Evolutionary conservation across 2,113 vertebrate genomes (phyloP).

Genomic region (Pogona vitticeps): DNA sequence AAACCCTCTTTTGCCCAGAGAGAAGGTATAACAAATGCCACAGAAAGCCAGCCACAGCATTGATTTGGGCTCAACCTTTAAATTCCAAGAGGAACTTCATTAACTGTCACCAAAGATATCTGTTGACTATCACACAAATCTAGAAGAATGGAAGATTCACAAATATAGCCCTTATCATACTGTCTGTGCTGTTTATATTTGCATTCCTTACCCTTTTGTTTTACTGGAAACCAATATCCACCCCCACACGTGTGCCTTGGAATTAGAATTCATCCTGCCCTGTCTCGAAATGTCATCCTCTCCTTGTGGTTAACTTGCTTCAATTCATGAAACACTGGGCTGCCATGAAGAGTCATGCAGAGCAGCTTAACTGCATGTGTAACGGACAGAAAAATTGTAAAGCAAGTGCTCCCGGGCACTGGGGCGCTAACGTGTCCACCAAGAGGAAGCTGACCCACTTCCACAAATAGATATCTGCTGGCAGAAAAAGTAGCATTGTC

Average conservation of each 20-base stretch:
- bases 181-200: constrained; percentile 32
- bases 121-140: background rate
- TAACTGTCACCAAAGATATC: background rate
- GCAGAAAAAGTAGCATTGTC: constrained; percentile 78
- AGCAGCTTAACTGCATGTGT: constrained; percentile 37
- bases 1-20: background rate
- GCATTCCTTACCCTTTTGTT: constrained; percentile 56
- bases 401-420: constrained; percentile 66
- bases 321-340: constrained; percentile 71
- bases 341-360: constrained; percentile 71
- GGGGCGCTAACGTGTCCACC: constrained; percentile 55
- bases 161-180: background rate
- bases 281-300: constrained; percentile 70
- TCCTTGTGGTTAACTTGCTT: constrained; percentile 69
- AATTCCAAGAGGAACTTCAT: background rate
- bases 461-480: constrained; percentile 79
- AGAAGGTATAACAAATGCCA: background rate
- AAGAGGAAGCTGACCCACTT: constrained; percentile 79
- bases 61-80: background rate
- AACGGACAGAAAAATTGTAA: constrained; percentile 40
- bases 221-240: constrained; percentile 4
- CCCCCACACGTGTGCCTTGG: constrained; percentile 21
- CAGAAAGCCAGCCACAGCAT: background rate
- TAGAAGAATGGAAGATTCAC: background rate
- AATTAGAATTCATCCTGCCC: constrained; percentile 47